phyloP scores from a whole-genome alignment of 2,797 vertebrate genomes.

The Falco peregrinus region DNA sequence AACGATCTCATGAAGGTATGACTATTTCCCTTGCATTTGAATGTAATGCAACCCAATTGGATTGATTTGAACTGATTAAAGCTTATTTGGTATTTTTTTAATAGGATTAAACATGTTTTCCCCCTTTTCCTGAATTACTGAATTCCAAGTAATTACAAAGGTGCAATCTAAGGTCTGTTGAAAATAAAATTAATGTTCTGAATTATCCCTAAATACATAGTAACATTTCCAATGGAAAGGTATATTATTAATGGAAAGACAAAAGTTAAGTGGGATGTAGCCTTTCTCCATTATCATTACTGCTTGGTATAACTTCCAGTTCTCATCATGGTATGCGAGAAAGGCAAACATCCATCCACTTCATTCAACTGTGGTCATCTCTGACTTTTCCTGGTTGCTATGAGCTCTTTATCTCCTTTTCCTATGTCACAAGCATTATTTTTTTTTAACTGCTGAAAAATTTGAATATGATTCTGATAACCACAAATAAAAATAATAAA shows the following conservation, averaged over 20 bases:
- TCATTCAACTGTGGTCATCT: neutral
- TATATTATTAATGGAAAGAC: neutral
- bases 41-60: neutral
- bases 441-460: neutral
- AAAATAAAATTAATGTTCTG: neutral
- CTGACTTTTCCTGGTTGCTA: neutral
- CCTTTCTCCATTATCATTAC: neutral
- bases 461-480: neutral
- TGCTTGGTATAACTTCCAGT: neutral
- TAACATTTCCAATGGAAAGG: neutral
- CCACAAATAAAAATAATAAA: neutral
- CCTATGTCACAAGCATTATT: neutral
- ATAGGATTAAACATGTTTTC: neutral
- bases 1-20: neutral
- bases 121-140: neutral
- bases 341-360: neutral
- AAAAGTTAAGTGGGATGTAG: neutral
- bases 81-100: neutral
- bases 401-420: neutral
- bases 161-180: neutral
- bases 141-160: neutral
- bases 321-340: neutral
- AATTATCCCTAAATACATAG: neutral
- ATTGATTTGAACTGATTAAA: neutral
- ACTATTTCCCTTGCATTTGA: neutral